Evolutionary conservation across 2,797 vertebrate species (phyloP).

Genomic region (Xenentodon cancila): DNA sequence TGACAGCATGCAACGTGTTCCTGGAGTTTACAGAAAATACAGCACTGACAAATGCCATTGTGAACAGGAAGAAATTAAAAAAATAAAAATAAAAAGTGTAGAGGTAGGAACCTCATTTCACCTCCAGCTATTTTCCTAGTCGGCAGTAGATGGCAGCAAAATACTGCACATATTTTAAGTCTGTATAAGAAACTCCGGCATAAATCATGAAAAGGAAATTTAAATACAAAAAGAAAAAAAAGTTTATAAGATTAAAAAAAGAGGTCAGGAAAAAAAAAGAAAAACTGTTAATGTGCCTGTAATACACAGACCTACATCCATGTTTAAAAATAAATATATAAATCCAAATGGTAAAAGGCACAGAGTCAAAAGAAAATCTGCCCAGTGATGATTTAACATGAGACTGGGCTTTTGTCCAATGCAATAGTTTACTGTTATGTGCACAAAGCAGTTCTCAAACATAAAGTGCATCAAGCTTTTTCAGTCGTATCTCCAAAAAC

Average conservation of each 20-base stretch:
- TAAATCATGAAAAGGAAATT: constrained; percentile 19
- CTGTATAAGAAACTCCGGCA: constrained; percentile 22
- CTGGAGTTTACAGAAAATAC: constrained; percentile 47
- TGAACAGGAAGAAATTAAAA: not conserved
- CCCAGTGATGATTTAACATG: constrained; percentile 10
- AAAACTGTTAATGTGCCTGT: constrained; percentile 13
- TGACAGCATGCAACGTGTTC: constrained; percentile 38
- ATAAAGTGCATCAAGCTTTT: constrained; percentile 81
- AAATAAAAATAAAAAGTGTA: no score
- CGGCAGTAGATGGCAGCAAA: constrained; percentile 76
- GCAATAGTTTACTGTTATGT: constrained; percentile 29
- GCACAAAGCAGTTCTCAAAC: constrained; percentile 50
- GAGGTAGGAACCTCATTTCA: not conserved
- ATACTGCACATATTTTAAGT: constrained; percentile 16
- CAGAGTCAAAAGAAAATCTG: constrained; percentile 29
- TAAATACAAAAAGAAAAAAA: constrained; percentile 18
- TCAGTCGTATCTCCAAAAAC: constrained; percentile 60
- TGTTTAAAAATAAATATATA: not conserved
- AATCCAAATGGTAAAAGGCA: constrained; percentile 8
- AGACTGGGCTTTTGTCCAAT: constrained; percentile 18
- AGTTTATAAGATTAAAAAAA: constrained; percentile 28
- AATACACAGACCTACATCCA: constrained; percentile 22
- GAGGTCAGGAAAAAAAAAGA: not conserved
- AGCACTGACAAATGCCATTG: not conserved
- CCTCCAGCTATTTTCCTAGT: constrained; percentile 28